Conservation (phyloP, 2,113 vertebrate species). For the Nesogale talazaci region DNA sequence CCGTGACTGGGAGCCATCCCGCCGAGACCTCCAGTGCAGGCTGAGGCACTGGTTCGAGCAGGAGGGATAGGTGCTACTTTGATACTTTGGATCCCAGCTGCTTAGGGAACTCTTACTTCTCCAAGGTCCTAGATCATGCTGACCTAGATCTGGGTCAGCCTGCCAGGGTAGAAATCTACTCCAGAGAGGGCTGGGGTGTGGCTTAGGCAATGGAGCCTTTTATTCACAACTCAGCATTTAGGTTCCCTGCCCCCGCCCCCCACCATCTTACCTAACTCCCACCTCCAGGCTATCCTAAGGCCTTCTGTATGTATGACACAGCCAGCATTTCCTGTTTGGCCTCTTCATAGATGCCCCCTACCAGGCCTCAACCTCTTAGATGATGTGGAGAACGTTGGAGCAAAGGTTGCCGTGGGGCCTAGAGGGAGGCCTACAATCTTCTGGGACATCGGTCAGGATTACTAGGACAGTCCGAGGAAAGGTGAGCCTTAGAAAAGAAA, state of each 20-base stretch:
- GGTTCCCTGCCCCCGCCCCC: no score
- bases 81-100: slow-evolving; percentile 32
- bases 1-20: slow-evolving; percentile 52
- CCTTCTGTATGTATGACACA: background rate
- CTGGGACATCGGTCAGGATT: background rate
- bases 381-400: background rate
- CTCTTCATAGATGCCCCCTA: background rate
- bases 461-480: background rate
- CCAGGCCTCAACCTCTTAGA: background rate
- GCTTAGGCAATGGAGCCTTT: background rate
- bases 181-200: background rate
- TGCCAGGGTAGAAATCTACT: background rate
- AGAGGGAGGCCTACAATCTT: background rate
- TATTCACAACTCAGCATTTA: background rate
- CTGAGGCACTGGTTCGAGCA: background rate
- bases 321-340: background rate
- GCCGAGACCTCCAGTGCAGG: background rate
- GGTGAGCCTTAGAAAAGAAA: background rate
- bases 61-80: slow-evolving; percentile 3
- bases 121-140: background rate
- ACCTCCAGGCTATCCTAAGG: background rate
- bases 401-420: background rate
- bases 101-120: slow-evolving; percentile 1
- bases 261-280: background rate
- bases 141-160: background rate